These are phyloP conservation scores for Eutrigla gurnardus DNA, from an alignment of 2,797 vertebrate species.

Conservation along the genomic window DNA sequence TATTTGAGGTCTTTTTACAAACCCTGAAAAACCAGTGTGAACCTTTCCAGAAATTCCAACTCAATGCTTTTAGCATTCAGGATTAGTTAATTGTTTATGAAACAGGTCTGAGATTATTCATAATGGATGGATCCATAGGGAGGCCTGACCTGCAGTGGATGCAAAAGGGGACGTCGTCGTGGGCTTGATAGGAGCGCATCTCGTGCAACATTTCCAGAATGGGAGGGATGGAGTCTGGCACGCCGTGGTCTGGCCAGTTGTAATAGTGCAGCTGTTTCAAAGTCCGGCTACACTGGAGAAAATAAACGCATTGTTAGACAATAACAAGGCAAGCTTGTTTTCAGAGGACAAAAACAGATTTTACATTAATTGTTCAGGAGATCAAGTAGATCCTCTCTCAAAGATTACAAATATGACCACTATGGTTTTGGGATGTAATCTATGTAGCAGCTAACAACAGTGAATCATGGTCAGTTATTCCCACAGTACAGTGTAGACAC, in stretches of 20 bases:
- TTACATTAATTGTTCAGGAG: not conserved
- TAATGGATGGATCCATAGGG: not conserved
- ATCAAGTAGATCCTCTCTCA: not conserved
- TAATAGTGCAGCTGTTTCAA: constrained; percentile 94
- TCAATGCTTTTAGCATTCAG: not conserved
- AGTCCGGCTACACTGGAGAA: constrained; percentile 84
- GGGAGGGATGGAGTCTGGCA: constrained; percentile 91
- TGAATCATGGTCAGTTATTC: constrained; percentile 4
- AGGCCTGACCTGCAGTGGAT: constrained; percentile 94
- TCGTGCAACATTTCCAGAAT: constrained; percentile 93
- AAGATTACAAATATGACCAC: not conserved
- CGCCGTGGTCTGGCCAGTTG: constrained; percentile 97
- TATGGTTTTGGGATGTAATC: not conserved
- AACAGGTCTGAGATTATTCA: not conserved
- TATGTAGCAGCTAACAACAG: constrained; percentile 30
- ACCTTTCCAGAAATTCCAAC: not conserved
- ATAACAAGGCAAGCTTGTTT: not conserved
- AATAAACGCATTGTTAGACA: not conserved
- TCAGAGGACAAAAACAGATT: not conserved
- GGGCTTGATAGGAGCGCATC: constrained; percentile 87
- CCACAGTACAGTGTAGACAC: constrained; percentile 39
- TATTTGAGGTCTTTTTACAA: constrained; percentile 8
- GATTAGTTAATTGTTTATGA: not conserved
- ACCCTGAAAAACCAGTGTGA: not conserved
- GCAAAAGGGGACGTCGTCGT: constrained; percentile 89